These are phyloP conservation scores for Hirtodrosophila trivittata DNA, from an alignment of 2,888 invertebrate genomes.

Conservation along the genomic window DNA sequence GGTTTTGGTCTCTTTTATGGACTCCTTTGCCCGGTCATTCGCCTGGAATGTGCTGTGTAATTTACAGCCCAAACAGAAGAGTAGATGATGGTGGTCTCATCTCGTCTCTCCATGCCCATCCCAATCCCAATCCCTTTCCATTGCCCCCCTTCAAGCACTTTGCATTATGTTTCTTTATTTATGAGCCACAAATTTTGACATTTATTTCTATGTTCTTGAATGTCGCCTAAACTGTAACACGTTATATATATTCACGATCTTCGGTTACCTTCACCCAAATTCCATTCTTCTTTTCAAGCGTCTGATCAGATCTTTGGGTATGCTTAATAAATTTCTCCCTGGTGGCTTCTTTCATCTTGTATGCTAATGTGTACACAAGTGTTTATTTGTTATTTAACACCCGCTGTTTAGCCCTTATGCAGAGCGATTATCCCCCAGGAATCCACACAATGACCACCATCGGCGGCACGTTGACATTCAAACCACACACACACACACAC, in stretches of 20 bases:
- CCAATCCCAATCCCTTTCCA: background rate
- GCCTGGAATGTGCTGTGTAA: constrained; percentile 68
- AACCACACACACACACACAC: constrained; percentile 35
- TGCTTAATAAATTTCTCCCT: constrained; percentile 58
- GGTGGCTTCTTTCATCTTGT: constrained; percentile 43
- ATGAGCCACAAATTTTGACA: constrained; percentile 68
- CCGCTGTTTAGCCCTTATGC: constrained; percentile 39
- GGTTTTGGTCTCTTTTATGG: constrained; percentile 17
- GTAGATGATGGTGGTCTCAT: constrained; percentile 46
- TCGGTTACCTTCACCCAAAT: constrained; percentile 10
- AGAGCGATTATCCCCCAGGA: constrained; percentile 13
- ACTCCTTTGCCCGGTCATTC: constrained; percentile 6
- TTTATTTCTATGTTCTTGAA: constrained; percentile 54
- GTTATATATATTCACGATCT: constrained; percentile 5
- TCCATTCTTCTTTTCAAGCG: constrained; percentile 9
- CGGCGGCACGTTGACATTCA: constrained; percentile 47
- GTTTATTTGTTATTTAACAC: constrained; percentile 80
- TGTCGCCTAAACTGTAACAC: constrained; percentile 50
- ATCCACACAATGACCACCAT: constrained; percentile 61
- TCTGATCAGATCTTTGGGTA: constrained; percentile 44
- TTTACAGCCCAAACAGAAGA: constrained; percentile 43
- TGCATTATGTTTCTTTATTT: constrained; percentile 48
- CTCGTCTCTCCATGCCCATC: background rate
- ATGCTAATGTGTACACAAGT: constrained; percentile 74
- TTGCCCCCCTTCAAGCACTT: background rate